Base-by-base conservation (phyloP, 2,888 invertebrate species). In the Cerastis leucographa region DNA sequence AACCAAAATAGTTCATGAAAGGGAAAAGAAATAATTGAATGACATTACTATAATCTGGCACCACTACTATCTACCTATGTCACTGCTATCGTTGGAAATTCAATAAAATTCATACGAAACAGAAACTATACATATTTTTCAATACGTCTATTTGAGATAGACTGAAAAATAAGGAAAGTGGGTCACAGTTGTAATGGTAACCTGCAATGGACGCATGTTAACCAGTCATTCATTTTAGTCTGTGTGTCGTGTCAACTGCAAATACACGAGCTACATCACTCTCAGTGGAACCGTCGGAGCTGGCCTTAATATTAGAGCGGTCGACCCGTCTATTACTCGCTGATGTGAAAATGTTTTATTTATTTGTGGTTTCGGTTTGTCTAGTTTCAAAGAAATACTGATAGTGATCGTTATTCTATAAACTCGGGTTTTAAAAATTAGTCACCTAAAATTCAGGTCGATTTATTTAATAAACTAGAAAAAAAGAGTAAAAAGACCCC, bases 151-250 rank as follows among this genome's bases (percentile, higher is more conserved):
- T 69, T 22, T 35, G 25, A 42, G 19, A 56, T 46, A 59, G 12
- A 35, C 67, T 80, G 81, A 85, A 85, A 68, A 78, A 17, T 46
- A 42, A 54, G 11, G 22, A 85, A 85, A 81, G 51, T 46, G 17
- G 66, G 70, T 81, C 81, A 74, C 44, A 70, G 62, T 64, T 62
- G 19, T 67, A 35, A 12, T 35, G 19, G n/a, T 35, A 14, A 51
- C 44, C 25, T 69, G 81, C 65, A 54, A n/a, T 42, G 19, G 42
- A 59, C 59, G 51, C 81, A 64, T 71, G 85, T 19, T 71, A 1
- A 40, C 7, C 44, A 35, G 61, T 11, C 54, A 61, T 71, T 61
- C 61, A 12, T 62, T 17, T 12, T 17, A 19, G 11, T 61, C 19
- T 65, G 6, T 59, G 49, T 79, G 19, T 80, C 85, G 67, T 74